Base-by-base conservation (phyloP, 2,888 invertebrate species). In the Lasiommata megera region DNA sequence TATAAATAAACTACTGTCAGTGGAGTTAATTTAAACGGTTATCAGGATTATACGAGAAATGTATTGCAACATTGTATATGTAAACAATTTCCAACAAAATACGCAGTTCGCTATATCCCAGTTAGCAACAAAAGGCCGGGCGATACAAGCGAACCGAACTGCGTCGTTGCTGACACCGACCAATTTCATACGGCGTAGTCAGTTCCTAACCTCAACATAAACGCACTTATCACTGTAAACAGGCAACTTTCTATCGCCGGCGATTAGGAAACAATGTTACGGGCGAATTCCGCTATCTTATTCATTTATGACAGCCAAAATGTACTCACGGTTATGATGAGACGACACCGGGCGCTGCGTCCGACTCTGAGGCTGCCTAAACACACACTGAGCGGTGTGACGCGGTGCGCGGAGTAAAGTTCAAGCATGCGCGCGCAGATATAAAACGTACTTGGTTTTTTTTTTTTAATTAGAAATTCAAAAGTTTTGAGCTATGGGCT, bases 111-210 rank as follows among this genome's bases (percentile, higher is more conserved):
- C 67, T 68, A 76, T 71, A 72, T 68, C 77, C 72, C 80, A 73
- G 80, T 80, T 88, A 85, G 88, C 84, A 88, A 89, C 88, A 82
- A 80, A 82, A 79, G 71, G 69, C 84, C 84, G 81, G n/a, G 73
- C 77, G 67, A 67, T 77, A 79, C 71, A 69, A 77, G 66, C 68
- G 60, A 79, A 87, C 81, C 67, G 61, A 80, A 88, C 81, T 88
- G 84, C 88, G 88, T 82, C 88, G 86, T 77, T 66, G 65, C 64
- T 63, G 65, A 67, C 67, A 69, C 70, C 77, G 72, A 79, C 69
- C 75, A 73, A 78, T 76, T 79, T 74, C 67, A 60, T 80, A 73
- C 84, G 84, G 72, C 88, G 88, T 82, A 88, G 79, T 75, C 82
- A 79, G 67, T 64, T 68, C 61, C 66, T 81, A 83, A 84, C 80